phyloP scores from a whole-genome alignment of 2,888 invertebrate genomes.

The Apotomis turbidana region DNA sequence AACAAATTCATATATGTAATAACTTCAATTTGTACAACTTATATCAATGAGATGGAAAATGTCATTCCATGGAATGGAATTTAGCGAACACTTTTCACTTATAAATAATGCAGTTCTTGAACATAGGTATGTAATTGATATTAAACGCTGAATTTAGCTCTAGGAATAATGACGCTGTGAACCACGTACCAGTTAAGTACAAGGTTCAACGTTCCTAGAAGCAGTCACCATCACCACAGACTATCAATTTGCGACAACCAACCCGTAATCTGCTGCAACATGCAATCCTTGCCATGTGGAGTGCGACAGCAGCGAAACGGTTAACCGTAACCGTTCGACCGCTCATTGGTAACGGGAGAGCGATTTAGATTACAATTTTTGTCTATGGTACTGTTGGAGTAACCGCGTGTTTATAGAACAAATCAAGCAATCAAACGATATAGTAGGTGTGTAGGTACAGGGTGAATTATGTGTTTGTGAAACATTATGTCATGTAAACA shows the following conservation, averaged over 20 bases:
- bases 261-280: constrained; percentile 31
- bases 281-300: constrained; percentile 41
- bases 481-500: too few relatives aligned
- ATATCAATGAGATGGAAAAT: too few relatives aligned
- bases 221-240: constrained; percentile 21
- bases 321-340: constrained; percentile 36
- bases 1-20: too few relatives aligned
- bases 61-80: too few relatives aligned
- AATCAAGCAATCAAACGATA: too few relatives aligned
- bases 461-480: too few relatives aligned
- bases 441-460: too few relatives aligned
- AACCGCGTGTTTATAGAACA: neutral
- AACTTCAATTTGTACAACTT: too few relatives aligned
- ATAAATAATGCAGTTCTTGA: too few relatives aligned
- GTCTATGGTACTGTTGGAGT: constrained; percentile 17
- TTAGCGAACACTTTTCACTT: too few relatives aligned
- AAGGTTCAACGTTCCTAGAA: constrained; percentile 18
- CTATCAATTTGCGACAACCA: constrained; percentile 32
- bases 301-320: constrained; percentile 38
- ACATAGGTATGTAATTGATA: too few relatives aligned
- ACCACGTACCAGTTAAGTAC: neutral
- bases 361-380: constrained; percentile 40
- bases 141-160: too few relatives aligned
- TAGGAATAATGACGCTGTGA: neutral
- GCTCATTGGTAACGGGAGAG: constrained; percentile 38